Evolutionary conservation across 2,888 invertebrate genomes (phyloP).

Genomic region (Ganaspis brasiliensis): DNA sequence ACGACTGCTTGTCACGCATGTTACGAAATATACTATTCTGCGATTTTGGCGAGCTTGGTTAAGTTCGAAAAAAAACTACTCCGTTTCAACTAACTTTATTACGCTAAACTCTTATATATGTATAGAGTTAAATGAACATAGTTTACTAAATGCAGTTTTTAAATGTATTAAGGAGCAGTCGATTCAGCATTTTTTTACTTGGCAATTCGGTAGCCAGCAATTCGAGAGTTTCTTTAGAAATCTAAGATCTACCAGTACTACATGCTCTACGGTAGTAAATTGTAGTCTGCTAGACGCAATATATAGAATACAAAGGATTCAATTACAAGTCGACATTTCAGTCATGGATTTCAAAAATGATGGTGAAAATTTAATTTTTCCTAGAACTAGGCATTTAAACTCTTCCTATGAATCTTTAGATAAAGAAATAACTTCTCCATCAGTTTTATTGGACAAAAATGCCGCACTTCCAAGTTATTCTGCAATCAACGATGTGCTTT

Average conservation of each 20-base stretch:
- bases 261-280: slow-evolving; percentile 20
- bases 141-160: slow-evolving; percentile 49
- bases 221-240: slow-evolving; percentile 50
- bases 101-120: slow-evolving; percentile 56
- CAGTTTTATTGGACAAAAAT: slow-evolving; percentile 7
- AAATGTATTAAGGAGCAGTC: slow-evolving; percentile 35
- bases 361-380: slow-evolving; percentile 27
- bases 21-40: too few species aligned
- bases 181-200: slow-evolving; percentile 44
- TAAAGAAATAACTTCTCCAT: not conserved
- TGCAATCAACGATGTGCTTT: slow-evolving; percentile 5
- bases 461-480: not conserved
- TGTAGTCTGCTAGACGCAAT: slow-evolving; percentile 25
- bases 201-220: slow-evolving; percentile 47
- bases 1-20: too few species aligned
- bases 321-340: slow-evolving; percentile 28
- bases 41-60: slow-evolving; percentile 47
- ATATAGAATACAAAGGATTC: slow-evolving; percentile 15
- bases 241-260: slow-evolving; percentile 23
- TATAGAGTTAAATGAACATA: slow-evolving; percentile 59
- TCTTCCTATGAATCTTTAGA: slow-evolving; percentile 28
- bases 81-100: slow-evolving; percentile 54
- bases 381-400: slow-evolving; percentile 33
- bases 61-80: slow-evolving; percentile 43
- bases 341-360: slow-evolving; percentile 4